Evolutionary conservation across 53 echinoderm and acorn worm species (phyloP), one percentile per base, ranked within the genome.

Genomic region (Henricia sp.): DNA sequence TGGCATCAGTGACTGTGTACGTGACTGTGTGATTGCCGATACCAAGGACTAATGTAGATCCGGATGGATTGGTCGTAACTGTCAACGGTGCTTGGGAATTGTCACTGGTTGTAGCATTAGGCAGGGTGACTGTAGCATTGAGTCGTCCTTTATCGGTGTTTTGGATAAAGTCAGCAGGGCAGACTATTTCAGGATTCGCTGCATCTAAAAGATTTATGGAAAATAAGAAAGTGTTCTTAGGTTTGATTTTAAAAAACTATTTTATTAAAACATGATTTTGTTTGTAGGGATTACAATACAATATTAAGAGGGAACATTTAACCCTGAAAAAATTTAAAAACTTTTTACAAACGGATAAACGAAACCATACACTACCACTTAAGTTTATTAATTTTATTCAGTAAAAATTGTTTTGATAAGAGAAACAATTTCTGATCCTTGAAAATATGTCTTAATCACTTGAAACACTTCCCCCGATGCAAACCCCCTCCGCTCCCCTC

Each of bases 11-110:
- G 20, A 23, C 56, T 55, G 56, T 55, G 21, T 55, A 55, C 21
- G 56, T 55, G 56, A 55, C 56, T 55, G 56, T 55, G 21, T 55
- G 56, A 20, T 16, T 55, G 21, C 56, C 56, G 21, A 55, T 55
- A 20, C 11, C 20, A 55, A 55, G 56, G 11, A 55, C 56, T 12
- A 23, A 23, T n/a, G 56, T 16, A 16, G 56, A 55, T 55, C 13
- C 56, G 6, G 48, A 46, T 46, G 48, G 48, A 46, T 14, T 46
- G 48, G 48, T 46, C 6, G 48, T 46, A 46, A 46, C 48, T 10
- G 48, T 10, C 48, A 46, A 55, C 21, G 14, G 8, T 46, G 8
- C 48, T 46, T 14, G 8, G 14, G 48, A 46, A 14, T 46, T 46
- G 48, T 46, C 48, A 46, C 14, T 46, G 6, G 48, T 14, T 46